Conservation (phyloP, 2,113 vertebrate species). For the Perca schrenkii region DNA sequence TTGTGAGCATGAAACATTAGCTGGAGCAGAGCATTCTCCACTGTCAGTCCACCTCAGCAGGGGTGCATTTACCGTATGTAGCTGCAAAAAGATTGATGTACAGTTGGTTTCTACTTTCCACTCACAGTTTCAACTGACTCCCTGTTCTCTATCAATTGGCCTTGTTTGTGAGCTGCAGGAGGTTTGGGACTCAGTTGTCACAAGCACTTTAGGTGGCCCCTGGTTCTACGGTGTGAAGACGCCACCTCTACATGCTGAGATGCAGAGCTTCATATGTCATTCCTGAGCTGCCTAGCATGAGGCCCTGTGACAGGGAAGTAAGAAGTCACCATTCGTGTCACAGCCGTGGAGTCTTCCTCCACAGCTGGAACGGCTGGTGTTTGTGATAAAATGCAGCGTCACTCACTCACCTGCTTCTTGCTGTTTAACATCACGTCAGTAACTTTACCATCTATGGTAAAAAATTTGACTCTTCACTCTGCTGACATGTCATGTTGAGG, state of each 20-base stretch:
- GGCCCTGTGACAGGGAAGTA: conserved; percentile 27
- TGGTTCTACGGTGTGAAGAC: conserved; percentile 40
- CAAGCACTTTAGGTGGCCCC: conserved; percentile 52
- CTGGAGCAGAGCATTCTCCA: conserved; percentile 34
- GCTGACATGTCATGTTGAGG: background rate
- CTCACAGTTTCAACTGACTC: conserved; percentile 37
- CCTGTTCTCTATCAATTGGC: conserved; percentile 33
- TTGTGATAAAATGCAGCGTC: background rate
- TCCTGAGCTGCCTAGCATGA: conserved; percentile 33
- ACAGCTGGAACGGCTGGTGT: background rate
- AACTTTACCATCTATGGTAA: background rate
- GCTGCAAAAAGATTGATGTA: conserved; percentile 39
- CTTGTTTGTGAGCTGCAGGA: conserved; percentile 6
- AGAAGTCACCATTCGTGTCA: conserved; percentile 33
- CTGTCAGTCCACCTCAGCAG: conserved; percentile 44
- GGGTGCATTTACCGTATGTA: conserved; percentile 35
- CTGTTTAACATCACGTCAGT: conserved; percentile 9
- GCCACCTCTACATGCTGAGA: conserved; percentile 43
- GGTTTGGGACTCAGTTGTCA: conserved; percentile 56
- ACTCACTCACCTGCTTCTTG: background rate
- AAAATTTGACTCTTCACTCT: background rate
- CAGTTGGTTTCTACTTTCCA: conserved; percentile 28
- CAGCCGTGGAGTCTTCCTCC: conserved; percentile 14
- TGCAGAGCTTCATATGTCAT: conserved; percentile 27
- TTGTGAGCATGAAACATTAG: conserved; percentile 43